Base-by-base conservation (phyloP, 2,888 invertebrate species). In the Diarsia rubi region DNA sequence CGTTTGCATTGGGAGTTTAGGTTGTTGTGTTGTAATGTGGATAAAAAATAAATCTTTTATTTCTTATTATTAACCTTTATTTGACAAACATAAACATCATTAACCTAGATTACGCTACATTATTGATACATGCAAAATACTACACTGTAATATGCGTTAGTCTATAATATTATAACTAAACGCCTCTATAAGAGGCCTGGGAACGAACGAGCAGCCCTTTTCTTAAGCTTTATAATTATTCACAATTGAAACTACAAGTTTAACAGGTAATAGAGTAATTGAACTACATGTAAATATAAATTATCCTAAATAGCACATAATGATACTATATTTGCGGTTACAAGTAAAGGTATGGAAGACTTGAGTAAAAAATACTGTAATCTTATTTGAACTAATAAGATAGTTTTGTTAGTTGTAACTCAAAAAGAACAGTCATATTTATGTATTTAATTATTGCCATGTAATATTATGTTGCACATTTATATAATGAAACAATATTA, bases 1-100 rank as follows among this genome's bases (percentile, higher is more conserved):
- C 24, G 6, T 54, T 54, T 27, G 8, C 3, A 57, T 16, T 57
- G 27, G 57, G 8, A 16, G 54, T 16, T 54, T 24, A 24, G 16
- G 24, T 8, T 57, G 16, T 57, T n/a, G n/a, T n/a, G n/a, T n/a
- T n/a, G n/a, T n/a, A n/a, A 57, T 1, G 3, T 57, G 27, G 16
- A 37, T 37, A 12, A 60, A 37, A 60, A 68, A 42, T 12, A 27
- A 45, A 5, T 1, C 14, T 42, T 24, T 1, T 49, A n/a, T 68
- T 62, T 69, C 82, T 73, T 71, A 67, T 72, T 62, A 64, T 84
- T 66, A 70, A 75, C 72, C 72, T 86, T 86, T 86, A 86, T 86
- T 86, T 79, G 72, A 67, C 83, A 86, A 86, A 85, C 86, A 62
- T 85, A 80, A 86, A 83, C 83, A 82, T 83, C 60, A 66, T 71